Evolutionary conservation across 92 coral and sea anemone species (phyloP).

Genomic region (Phenganax subtilis): DNA sequence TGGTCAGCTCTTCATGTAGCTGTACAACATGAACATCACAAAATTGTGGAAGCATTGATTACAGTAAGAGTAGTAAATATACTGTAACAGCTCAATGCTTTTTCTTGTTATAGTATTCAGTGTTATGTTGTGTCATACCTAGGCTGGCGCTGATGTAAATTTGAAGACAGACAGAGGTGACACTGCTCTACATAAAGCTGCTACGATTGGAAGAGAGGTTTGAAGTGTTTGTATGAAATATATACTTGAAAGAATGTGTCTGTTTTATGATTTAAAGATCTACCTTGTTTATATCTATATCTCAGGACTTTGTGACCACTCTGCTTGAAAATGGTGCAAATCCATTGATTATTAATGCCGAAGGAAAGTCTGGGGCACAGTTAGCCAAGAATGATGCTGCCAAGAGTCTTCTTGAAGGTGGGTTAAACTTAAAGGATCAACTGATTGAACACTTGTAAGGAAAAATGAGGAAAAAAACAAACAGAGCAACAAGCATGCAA

Average conservation of each 20-base stretch:
- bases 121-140: neutral
- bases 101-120: neutral
- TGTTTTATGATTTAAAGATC: too few species aligned
- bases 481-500: neutral
- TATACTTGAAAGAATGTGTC: neutral
- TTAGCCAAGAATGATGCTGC: slow-evolving; percentile 81
- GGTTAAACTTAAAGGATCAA: neutral
- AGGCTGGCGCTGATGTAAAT: slow-evolving; percentile 86
- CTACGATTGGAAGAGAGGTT: slow-evolving; percentile 86
- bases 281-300: neutral
- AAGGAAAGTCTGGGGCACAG: slow-evolving; percentile 80
- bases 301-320: slow-evolving; percentile 71
- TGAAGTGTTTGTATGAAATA: slow-evolving; percentile 12
- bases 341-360: slow-evolving; percentile 74
- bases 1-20: slow-evolving; percentile 94
- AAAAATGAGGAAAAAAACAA: neutral
- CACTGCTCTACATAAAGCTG: slow-evolving; percentile 84
- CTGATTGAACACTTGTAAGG: neutral
- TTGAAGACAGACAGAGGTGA: slow-evolving; percentile 87
- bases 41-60: slow-evolving; percentile 65
- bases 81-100: neutral
- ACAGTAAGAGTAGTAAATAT: slow-evolving; percentile 44
- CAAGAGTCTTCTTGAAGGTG: slow-evolving; percentile 72
- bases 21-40: slow-evolving; percentile 72
- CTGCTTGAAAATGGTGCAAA: slow-evolving; percentile 76